Base-by-base conservation (phyloP, 1,140 invertebrate species). In the Acromyrmex heyeri region DNA sequence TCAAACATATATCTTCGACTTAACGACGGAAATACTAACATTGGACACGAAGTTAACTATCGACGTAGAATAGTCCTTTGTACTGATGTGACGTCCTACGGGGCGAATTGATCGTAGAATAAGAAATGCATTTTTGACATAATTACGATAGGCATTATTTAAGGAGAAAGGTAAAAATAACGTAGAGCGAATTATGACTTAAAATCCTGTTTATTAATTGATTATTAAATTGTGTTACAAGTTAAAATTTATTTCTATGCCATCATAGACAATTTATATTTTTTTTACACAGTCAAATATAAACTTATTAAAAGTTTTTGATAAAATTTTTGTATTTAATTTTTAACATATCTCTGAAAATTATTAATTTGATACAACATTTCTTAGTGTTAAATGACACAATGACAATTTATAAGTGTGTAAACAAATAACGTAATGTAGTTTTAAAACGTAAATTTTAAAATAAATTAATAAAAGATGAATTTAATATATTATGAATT, bases 1-100 rank as follows among this genome's bases (percentile, higher is more conserved):
- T 48, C 79, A 73, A 61, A 34, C 55, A 83, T 83, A 83, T 83
- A 83, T 83, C 79, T 83, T 70, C 38, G 55, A 75, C 57, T 75
- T 83, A 83, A 83, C 79, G 79, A 83, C 79, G 69, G 55, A 83
- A 83, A 83, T 21, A 55, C 79, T 75, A 48, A 73, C 53, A 50
- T 75, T 18, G 67, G 55, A 48, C 67, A 69, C 27, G 69, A 83
- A 83, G 69, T 48, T 83, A 61, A 73, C 69, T 61, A 75, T 83
- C 57, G 24, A 73, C 55, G 14, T 21, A 5, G 53, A 48, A 73
- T 44, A 48, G 24, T 48, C 18, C 14, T 48, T 82, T 30, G n/a
- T 44, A 57, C 55, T 24, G 48, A 34, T 48, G 27, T 67, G 62
- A 18, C 30, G n/a, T 30, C 30, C 27, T 24, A 55, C 0, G 21